phyloP scores from a whole-genome alignment of 1,140 invertebrate genomes.

The Grapholita molesta region DNA sequence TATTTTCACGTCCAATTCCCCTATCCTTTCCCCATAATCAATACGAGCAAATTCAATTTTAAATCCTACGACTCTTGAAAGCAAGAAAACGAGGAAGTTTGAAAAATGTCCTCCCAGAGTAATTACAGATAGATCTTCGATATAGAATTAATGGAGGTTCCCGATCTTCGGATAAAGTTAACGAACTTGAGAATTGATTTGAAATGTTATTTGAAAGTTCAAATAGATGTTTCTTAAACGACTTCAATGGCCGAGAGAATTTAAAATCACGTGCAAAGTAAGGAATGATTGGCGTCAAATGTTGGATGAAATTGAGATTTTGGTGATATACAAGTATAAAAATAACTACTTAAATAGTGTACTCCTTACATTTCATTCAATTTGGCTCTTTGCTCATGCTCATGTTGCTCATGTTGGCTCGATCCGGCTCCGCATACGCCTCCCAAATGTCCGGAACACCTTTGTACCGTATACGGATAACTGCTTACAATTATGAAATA shows the following conservation, averaged over 20 bases:
- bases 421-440: no score
- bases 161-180: slow-evolving; percentile 13
- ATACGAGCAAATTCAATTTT: background rate
- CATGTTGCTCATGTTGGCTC: no score
- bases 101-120: background rate
- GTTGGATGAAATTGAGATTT: background rate
- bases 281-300: no score
- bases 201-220: slow-evolving; percentile 10
- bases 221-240: slow-evolving; percentile 11
- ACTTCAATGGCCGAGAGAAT: slow-evolving; percentile 1
- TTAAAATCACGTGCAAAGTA: background rate
- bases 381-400: no score
- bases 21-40: background rate
- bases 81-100: background rate
- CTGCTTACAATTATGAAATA: no score
- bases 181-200: slow-evolving; percentile 15
- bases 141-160: slow-evolving; percentile 9
- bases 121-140: slow-evolving; percentile 13
- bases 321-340: no score
- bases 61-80: background rate
- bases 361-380: no score
- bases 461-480: no score
- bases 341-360: no score
- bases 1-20: no score
- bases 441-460: no score